A percentile compares a stretch with the other conserved stretches of the same genome.
Conservation (phyloP, 2,113 vertebrate species). For the Cynocephalus volans region DNA sequence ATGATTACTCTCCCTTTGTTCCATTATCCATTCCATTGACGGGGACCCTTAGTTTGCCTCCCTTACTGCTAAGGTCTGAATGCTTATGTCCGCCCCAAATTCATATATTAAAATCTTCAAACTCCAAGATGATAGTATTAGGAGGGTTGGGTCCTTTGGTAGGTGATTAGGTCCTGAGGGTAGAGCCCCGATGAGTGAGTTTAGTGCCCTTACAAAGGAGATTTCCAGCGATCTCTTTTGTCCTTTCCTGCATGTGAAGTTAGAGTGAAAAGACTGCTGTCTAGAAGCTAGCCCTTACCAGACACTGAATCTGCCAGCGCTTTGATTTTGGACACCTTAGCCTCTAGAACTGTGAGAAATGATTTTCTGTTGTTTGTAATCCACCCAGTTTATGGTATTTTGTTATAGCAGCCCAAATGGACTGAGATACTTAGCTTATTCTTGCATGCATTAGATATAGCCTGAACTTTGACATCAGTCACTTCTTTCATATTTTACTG, state of each 20-base stretch:
- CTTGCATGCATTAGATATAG: background rate
- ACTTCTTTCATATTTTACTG: conserved; percentile 7
- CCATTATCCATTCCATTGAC: background rate
- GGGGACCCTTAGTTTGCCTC: background rate
- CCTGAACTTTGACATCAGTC: background rate
- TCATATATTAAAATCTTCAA: background rate
- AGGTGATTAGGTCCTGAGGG: background rate
- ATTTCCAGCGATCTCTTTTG: background rate
- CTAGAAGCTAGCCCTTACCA: background rate
- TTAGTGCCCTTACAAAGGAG: background rate
- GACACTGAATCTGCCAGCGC: background rate
- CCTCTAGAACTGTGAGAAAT: background rate
- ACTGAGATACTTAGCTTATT: background rate
- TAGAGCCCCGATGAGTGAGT: background rate
- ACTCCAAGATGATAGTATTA: background rate
- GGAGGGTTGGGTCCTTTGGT: background rate
- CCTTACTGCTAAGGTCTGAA: background rate
- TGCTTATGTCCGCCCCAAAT: background rate
- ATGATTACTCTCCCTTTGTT: background rate
- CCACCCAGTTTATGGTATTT: background rate
- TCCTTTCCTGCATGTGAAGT: background rate
- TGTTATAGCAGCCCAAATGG: background rate
- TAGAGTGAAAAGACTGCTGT: background rate
- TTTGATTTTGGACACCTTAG: background rate
- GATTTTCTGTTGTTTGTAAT: background rate